phyloP scores from a whole-genome alignment of 1,140 invertebrate species.

The Pogonognathellus flavescens region DNA sequence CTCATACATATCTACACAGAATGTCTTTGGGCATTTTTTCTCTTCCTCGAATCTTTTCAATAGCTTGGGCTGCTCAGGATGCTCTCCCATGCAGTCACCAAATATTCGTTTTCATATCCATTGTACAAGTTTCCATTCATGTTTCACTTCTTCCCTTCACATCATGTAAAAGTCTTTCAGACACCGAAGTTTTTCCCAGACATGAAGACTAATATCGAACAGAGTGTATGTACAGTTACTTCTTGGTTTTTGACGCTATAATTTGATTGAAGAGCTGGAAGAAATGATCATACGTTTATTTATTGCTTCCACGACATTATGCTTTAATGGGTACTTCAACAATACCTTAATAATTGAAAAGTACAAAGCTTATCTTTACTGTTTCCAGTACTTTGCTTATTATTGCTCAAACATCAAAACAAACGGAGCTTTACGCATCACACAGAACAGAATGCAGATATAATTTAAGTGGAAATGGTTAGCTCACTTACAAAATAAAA shows the following conservation, averaged over 20 bases:
- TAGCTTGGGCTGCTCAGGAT: not conserved
- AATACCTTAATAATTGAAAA: not conserved
- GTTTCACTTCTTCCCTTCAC: conserved; percentile 31
- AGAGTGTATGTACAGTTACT: no score
- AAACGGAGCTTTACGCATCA: no score
- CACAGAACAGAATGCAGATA: no score
- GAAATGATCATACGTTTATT: no score
- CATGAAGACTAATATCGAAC: not conserved
- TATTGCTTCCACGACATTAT: no score
- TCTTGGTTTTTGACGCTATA: no score
- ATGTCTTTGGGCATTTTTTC: conserved; percentile 23
- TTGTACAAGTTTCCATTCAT: conserved; percentile 34
- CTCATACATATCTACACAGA: not conserved
- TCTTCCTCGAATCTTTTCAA: conserved; percentile 5
- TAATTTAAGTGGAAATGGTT: no score
- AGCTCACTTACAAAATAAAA: no score
- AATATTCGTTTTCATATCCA: conserved; percentile 10
- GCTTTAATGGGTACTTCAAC: no score
- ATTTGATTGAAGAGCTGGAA: no score
- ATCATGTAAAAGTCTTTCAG: conserved; percentile 3
- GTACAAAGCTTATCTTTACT: not conserved
- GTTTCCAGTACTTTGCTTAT: not conserved
- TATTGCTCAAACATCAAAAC: not conserved
- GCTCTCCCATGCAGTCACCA: not conserved
- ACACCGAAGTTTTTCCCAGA: not conserved